Evolutionary conservation across 2,113 vertebrate genomes (phyloP), one percentile per base, ranked within the genome.

Genomic region (Sprattus sprattus): DNA sequence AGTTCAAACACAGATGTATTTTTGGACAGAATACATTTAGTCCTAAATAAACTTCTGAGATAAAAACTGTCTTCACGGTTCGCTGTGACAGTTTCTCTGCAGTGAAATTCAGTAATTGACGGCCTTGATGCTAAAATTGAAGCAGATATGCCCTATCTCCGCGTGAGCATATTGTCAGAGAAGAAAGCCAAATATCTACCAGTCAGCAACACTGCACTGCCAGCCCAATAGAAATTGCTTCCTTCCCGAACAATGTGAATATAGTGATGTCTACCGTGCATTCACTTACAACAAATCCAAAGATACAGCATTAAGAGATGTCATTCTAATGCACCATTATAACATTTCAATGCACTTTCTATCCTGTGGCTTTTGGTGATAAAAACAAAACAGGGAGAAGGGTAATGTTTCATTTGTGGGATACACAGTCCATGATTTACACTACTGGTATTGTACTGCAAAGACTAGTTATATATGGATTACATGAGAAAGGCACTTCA

Each of bases 1-100:
- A 78, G 71, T 78, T 78, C 71, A 78, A 78, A 78, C 71, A 78
- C 54, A 32, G 71, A 78, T 78, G 71, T 78, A 78, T 78, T 78
- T 78, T 78, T 78, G 71, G 71, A 78, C 71, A 78, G 71, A 78
- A 78, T 39, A 78, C 71, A 78, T 78, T 32, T 6, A 11, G 71
- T 78, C 71, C 25, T 11, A 78, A 78, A 78, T 78, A 78, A 78
- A 78, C 71, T 78, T 78, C 71, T 44, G 11, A 78, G 71, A 78
- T 78, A 78, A 78, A 78, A 78, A 78, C 71, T 78, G 71, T 78
- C 71, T 78, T 78, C 71, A 32, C n/a, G 25, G 25, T 25, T 71
- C 11, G n/a, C 25, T 4, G 25, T 78, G 71, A 78, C 71, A 78
- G 71, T 39, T 78, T 78, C 32, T 78, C 71, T 32, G 71, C 71